Percentiles rank a stretch among this genome's conserved stretches.
These are phyloP conservation scores for Andrena dorsata DNA, from an alignment of 2,888 invertebrate species.

Conservation along the genomic window DNA sequence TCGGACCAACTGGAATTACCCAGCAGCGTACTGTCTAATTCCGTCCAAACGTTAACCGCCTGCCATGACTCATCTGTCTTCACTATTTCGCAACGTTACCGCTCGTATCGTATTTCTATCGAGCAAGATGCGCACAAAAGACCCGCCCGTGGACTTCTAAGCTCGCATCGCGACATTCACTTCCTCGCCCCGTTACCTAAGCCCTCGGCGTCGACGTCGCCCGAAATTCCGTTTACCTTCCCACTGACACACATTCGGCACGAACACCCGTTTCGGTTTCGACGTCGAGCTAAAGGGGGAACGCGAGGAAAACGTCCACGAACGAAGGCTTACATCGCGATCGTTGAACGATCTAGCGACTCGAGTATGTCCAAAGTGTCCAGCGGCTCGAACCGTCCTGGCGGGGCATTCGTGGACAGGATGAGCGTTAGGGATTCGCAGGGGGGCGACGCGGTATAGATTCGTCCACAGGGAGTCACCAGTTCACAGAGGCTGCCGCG, in stretches of 20 bases:
- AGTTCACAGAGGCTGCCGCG: background rate
- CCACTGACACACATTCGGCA: constrained; percentile 12
- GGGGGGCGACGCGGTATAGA: constrained; percentile 19
- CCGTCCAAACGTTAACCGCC: too few species aligned
- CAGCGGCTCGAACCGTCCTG: background rate
- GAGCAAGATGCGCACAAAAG: background rate
- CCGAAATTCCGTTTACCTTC: background rate
- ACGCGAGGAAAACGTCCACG: background rate
- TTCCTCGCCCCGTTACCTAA: background rate
- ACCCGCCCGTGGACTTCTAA: background rate
- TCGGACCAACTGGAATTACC: too few species aligned
- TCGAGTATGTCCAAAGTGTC: background rate
- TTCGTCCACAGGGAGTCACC: constrained; percentile 18
- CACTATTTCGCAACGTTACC: background rate
- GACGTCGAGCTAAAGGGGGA: background rate
- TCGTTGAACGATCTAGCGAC: background rate
- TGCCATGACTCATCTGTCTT: too few species aligned
- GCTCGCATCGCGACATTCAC: background rate
- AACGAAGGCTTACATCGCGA: background rate
- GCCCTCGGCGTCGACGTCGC: background rate
- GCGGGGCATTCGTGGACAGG: background rate
- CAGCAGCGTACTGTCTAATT: too few species aligned
- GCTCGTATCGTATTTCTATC: background rate
- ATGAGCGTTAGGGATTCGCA: constrained; percentile 8
- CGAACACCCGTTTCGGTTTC: background rate